phyloP scores from a whole-genome alignment of 2,113 vertebrate species.

The Tetrao urogallus region DNA sequence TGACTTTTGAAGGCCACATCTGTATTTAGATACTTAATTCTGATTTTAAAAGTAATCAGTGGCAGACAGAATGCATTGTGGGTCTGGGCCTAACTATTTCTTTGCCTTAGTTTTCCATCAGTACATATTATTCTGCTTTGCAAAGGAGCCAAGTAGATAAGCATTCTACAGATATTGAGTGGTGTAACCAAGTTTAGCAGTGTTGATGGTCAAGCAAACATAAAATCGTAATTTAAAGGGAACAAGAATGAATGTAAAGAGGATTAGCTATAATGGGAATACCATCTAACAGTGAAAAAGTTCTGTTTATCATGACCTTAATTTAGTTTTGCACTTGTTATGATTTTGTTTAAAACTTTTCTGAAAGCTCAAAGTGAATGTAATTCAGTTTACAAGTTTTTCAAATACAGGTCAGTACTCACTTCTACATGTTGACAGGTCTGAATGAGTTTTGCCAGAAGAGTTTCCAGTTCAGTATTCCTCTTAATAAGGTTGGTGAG shows the following conservation, averaged over 20 bases:
- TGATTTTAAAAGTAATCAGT: not conserved
- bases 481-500: conserved; percentile 97
- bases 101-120: not conserved
- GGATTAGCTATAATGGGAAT: not conserved
- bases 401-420: conserved; percentile 64
- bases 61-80: not conserved
- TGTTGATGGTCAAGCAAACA: not conserved
- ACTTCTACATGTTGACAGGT: conserved; percentile 98
- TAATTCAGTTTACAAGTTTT: not conserved
- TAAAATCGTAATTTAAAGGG: not conserved
- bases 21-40: not conserved
- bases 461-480: conserved; percentile 96
- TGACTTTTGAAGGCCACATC: not conserved
- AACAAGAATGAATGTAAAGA: not conserved
- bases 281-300: not conserved
- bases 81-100: not conserved
- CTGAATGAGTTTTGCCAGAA: conserved; percentile 97
- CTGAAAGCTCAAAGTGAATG: not conserved
- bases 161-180: not conserved
- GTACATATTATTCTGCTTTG: not conserved
- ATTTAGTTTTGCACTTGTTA: not conserved
- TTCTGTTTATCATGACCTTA: not conserved
- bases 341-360: not conserved
- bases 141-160: not conserved
- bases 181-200: not conserved